Evolutionary conservation across 2,888 invertebrate species (phyloP).

Genomic region (Phengaris alcon): DNA sequence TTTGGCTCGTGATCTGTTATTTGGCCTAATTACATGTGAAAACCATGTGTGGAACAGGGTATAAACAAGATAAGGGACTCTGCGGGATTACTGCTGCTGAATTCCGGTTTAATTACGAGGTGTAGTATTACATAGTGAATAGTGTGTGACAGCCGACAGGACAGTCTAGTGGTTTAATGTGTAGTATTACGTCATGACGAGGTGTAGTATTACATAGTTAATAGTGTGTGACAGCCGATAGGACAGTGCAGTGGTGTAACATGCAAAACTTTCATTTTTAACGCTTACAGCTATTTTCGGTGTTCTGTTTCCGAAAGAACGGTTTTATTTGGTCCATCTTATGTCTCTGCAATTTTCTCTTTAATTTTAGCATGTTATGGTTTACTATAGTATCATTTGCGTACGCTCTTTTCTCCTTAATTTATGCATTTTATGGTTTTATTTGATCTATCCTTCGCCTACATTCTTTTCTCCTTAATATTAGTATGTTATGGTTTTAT

Average conservation of each 20-base stretch:
- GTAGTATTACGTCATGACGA: background rate
- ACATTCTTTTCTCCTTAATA: too few species aligned
- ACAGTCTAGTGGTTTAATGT: background rate
- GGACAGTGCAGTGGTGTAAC: background rate
- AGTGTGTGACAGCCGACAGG: background rate
- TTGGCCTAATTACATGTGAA: background rate
- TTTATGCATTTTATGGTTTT: too few species aligned
- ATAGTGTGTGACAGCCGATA: background rate
- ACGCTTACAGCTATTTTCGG: background rate
- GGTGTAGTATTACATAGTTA: too few species aligned
- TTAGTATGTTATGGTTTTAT: too few species aligned
- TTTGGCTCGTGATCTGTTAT: background rate
- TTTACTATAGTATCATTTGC: too few species aligned
- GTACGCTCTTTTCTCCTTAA: too few species aligned
- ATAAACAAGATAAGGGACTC: conserved; percentile 12
- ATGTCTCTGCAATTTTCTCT: too few species aligned
- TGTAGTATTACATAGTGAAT: background rate
- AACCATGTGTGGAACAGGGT: background rate
- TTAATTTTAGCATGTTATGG: too few species aligned
- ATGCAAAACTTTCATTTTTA: background rate
- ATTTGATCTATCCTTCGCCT: too few species aligned
- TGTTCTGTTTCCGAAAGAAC: background rate
- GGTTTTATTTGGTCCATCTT: too few species aligned
- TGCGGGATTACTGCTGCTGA: background rate
- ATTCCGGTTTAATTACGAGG: conserved; percentile 3